Evolutionary conservation across 2,888 invertebrate genomes (phyloP), one percentile per base, ranked within the genome.

Genomic region (Ochlodes sylvanus): DNA sequence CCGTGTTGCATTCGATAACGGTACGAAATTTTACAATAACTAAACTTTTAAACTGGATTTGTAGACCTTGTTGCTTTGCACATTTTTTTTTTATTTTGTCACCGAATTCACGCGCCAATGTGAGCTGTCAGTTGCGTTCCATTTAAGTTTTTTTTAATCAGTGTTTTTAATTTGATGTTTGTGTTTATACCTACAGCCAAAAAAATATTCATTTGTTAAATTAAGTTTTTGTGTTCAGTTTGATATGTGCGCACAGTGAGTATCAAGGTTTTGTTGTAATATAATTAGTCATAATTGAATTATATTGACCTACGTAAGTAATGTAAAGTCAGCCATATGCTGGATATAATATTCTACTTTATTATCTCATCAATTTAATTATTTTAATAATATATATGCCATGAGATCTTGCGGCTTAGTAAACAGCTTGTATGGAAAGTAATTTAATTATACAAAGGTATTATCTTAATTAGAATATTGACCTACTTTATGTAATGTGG

Each of bases 241-340:
- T 55, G 71, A 75, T 75, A 77, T 79, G 75, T 75, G 78, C 76
- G 77, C 79, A 78, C 75, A 75, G 79, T 77, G 81, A 80, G 77
- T 78, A 78, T 27, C 78, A 77, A 69, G 79, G 84, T 82, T 84
- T 89, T 81, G 73, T 76, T 32, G 81, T 92, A 92, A 92, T 92
- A 83, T 84, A 90, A 91, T 92, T 92, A 92, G 84, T 70, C 68
- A 65, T 92, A 92, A 92, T 92, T 90, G 78, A 88, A 67, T 67
- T 67, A 67, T 34, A 44, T 67, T 60, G 66, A 55, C 32, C 54
- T 44, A 67, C 60, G 66, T 67, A 67, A 67, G 66, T 67, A 52
- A 67, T 19, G 42, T 61, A 32, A 55, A 34, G 60, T 66, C 57
- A 57, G 55, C 57, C n/a, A 65, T 21, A 15, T 15, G 38, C 50